Evolutionary conservation across 1,140 invertebrate genomes (phyloP).

Genomic region (Drosophila azteca): DNA sequence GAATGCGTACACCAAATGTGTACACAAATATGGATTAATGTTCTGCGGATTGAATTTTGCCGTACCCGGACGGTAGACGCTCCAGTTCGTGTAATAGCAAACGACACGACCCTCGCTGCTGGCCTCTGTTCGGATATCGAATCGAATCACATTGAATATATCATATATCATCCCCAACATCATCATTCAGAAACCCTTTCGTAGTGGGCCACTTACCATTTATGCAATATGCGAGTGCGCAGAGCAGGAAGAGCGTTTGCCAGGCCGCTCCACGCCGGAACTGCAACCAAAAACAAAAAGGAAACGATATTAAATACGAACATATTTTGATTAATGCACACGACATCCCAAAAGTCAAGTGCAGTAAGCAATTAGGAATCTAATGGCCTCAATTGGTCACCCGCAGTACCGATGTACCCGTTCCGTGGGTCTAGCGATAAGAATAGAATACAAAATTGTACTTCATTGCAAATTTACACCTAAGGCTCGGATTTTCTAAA

Average conservation of each 20-base stretch:
- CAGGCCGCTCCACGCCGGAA: constrained; percentile 80
- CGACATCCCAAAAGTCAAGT: no score
- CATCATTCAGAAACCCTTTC: no score
- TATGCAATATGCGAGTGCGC: constrained; percentile 70
- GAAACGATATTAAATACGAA: no score
- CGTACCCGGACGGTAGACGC: constrained; percentile 93
- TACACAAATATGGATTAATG: constrained; percentile 97
- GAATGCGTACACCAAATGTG: constrained; percentile 97
- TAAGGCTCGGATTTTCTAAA: no score
- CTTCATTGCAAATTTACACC: no score
- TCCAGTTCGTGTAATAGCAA: constrained; percentile 98
- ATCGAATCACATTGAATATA: background rate
- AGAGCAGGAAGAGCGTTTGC: constrained; percentile 78
- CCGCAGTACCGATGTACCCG: no score
- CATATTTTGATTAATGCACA: no score
- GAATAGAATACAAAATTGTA: no score
- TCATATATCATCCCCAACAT: background rate
- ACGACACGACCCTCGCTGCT: constrained; percentile 88
- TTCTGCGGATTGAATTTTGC: constrained; percentile 97
- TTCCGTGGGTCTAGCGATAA: no score
- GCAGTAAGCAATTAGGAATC: no score
- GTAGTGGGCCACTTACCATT: constrained; percentile 64
- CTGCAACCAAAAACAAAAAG: constrained; percentile 40
- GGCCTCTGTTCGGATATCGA: constrained; percentile 35
- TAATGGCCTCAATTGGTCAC: no score